A percentile compares a stretch with the other conserved stretches of the same genome.
phyloP scores from a whole-genome alignment of 2,113 vertebrate genomes.

The Geococcyx californianus region DNA sequence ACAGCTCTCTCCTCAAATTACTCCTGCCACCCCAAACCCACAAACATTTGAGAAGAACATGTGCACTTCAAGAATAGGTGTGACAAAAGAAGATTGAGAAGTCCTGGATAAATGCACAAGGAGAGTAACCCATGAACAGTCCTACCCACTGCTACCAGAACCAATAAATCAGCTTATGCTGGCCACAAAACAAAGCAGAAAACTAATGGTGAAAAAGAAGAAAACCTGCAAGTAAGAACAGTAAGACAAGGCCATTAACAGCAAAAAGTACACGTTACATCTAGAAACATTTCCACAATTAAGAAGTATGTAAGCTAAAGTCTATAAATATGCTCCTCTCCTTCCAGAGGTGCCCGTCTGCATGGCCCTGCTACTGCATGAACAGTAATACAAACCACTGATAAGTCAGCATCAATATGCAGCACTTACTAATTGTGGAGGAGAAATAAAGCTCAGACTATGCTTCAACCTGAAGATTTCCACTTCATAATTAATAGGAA shows the following conservation, averaged over 20 bases:
- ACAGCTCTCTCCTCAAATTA: slow-evolving; percentile 5
- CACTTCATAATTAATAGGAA: background rate
- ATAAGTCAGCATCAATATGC: background rate
- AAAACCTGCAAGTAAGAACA: background rate
- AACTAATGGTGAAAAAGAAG: background rate
- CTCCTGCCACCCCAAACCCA: background rate
- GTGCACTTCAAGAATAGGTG: background rate
- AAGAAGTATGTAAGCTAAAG: background rate
- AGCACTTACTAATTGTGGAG: background rate
- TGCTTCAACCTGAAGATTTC: background rate
- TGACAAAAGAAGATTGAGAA: background rate
- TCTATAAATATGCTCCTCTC: background rate
- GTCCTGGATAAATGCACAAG: background rate
- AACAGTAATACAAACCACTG: background rate
- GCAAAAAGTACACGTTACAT: background rate
- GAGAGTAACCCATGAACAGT: background rate
- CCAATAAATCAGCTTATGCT: background rate
- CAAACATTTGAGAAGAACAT: background rate
- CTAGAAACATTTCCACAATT: background rate
- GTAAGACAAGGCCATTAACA: background rate
- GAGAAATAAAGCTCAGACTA: background rate
- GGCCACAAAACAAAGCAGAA: background rate
- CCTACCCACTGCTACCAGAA: background rate
- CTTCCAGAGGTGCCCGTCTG: background rate
- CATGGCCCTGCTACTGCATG: background rate